Evolutionary conservation across 2,888 invertebrate genomes (phyloP).

Genomic region (Phorcus lineatus): DNA sequence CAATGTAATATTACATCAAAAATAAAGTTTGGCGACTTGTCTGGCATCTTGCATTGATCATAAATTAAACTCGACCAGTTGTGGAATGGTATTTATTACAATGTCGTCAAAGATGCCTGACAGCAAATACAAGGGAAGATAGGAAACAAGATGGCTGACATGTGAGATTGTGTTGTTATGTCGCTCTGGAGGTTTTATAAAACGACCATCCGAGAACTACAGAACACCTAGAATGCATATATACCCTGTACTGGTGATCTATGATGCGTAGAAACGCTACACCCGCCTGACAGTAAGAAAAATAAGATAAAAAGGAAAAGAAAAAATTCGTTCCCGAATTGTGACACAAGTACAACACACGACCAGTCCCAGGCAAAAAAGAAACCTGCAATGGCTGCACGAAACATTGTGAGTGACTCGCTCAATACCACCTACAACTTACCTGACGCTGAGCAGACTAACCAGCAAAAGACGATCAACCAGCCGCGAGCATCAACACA

Average conservation of each 20-base stretch:
- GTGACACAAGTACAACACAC: neutral
- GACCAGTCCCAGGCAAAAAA: neutral
- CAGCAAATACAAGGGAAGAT: too few relatives aligned
- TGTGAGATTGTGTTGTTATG: too few relatives aligned
- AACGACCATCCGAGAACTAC: neutral
- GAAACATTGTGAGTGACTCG: neutral
- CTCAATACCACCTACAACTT: neutral
- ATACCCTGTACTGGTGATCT: neutral
- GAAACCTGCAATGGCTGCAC: neutral
- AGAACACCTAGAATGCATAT: neutral
- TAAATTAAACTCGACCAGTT: too few relatives aligned
- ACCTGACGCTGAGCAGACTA: neutral
- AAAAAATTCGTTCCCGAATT: neutral
- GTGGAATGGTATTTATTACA: too few relatives aligned
- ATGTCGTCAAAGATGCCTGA: too few relatives aligned
- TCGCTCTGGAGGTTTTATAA: neutral
- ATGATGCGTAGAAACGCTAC: neutral
- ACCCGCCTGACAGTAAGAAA: neutral
- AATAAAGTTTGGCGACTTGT: too few relatives aligned
- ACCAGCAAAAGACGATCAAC: neutral
- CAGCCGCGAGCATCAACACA: neutral
- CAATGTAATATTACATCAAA: too few relatives aligned
- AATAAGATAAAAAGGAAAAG: neutral
- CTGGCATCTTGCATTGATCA: too few relatives aligned
- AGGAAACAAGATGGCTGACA: neutral